Base-by-base conservation (phyloP, 2,888 invertebrate species). In the Keiferia lycopersicella region DNA sequence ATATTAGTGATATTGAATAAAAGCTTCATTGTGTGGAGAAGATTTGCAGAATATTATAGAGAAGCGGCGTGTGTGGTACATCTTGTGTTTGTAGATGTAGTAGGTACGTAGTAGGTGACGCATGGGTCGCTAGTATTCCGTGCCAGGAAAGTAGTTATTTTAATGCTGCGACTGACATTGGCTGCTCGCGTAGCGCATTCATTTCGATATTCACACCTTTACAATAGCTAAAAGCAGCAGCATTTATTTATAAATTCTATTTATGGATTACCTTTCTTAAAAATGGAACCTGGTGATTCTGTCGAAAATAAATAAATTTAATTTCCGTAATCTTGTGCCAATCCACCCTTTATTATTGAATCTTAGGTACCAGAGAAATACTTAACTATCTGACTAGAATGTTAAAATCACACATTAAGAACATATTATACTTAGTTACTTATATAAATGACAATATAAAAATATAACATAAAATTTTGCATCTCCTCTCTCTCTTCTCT, bases 241-340 rank as follows among this genome's bases (percentile, higher is more conserved):
- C 74, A 75, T 75, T 74, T 76, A 74, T 77, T 71, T 71, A 70
- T 76, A 73, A 75, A 71, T 71, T 74, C 81, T 84, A 81, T 82
- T 84, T 79, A 82, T 81, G 82, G 81, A 83, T 90, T 91, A 91
- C 91, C 91, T 91, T 91, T 45, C 45, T 45, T 91, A 86, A 89
- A 91, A 84, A 90, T 82, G 79, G 91, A 87, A 81, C 83, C 90
- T 86, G 91, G 91, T 81, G 76, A 78, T 84, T 90, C 91, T 91
- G 91, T 89, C 83, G 81, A 86, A 90, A 88, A 89, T 81, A 89
- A 90, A 87, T 76, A 83, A 75, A 74, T 67, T 68, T 72, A 71
- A 67, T 69, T 72, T 73, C 69, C 65, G 71, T 69, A 66, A 65
- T 65, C 63, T 62, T 10, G 12, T n/a, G 6, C 56, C 62, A 64